A percentile compares a stretch with the other conserved stretches of the same genome.
Conservation (phyloP, 2,113 vertebrate species). For the Symphodus melops region DNA sequence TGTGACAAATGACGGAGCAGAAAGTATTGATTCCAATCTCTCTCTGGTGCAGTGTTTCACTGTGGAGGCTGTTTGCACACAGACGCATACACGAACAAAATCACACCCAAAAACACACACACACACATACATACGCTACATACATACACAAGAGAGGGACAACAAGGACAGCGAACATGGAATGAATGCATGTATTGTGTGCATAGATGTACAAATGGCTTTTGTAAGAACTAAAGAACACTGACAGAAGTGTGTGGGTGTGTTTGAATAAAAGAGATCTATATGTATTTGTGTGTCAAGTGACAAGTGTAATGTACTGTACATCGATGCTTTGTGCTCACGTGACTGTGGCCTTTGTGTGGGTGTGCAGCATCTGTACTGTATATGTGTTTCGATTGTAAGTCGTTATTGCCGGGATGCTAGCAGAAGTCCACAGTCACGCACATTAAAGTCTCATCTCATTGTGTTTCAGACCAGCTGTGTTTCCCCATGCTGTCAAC, state of each 20-base stretch:
- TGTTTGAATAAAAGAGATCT: slow-evolving; percentile 18
- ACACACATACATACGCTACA: slow-evolving; percentile 18
- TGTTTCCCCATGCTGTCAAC: slow-evolving; percentile 73
- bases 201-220: slow-evolving; percentile 14
- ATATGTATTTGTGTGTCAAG: slow-evolving; percentile 33
- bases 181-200: slow-evolving; percentile 56
- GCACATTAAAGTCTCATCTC: slow-evolving; percentile 77
- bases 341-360: slow-evolving; percentile 17
- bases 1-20: slow-evolving; percentile 97
- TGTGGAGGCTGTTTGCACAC: slow-evolving; percentile 83
- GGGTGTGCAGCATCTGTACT: slow-evolving; percentile 2
- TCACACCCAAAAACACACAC: slow-evolving; percentile 32
- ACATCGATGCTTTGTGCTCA: slow-evolving; percentile 28
- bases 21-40: slow-evolving; percentile 98
- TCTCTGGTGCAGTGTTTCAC: slow-evolving; percentile 94
- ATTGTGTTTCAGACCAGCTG: slow-evolving; percentile 73
- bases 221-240: slow-evolving; percentile 39
- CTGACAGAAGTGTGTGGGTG: not conserved
- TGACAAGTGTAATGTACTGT: slow-evolving; percentile 46
- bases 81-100: slow-evolving; percentile 24
- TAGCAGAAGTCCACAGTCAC: slow-evolving; percentile 75
- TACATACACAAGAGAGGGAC: slow-evolving; percentile 9
- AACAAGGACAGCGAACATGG: slow-evolving; percentile 35
- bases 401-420: slow-evolving; percentile 53
- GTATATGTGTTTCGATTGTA: slow-evolving; percentile 50